Evolutionary conservation across 2,888 invertebrate genomes (phyloP).

Genomic region (Oscheius onirici): DNA sequence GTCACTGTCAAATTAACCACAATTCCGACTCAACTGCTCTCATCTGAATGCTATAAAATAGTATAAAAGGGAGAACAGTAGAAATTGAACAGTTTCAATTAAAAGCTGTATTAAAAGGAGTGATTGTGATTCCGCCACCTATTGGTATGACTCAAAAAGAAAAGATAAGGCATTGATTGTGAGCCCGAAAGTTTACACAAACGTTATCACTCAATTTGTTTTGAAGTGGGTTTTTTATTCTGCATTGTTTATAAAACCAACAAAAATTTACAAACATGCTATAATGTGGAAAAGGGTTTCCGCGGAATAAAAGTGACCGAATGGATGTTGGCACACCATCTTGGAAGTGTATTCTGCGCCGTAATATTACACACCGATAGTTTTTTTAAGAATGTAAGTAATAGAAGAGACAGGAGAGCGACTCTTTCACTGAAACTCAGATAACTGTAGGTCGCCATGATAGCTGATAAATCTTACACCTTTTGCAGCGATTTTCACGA

Average conservation of each 20-base stretch:
- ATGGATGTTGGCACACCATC: background rate
- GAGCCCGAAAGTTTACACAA: background rate
- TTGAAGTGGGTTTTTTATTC: too few species aligned
- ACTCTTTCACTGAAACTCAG: background rate
- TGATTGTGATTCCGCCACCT: background rate
- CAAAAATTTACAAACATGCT: too few species aligned
- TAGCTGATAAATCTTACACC: too few species aligned
- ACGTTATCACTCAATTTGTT: background rate
- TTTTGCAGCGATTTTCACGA: too few species aligned
- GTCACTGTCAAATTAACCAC: slow-evolving; percentile 10
- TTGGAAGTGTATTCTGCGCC: slow-evolving; percentile 18
- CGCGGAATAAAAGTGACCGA: too few species aligned
- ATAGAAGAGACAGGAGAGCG: background rate
- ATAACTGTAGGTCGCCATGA: background rate
- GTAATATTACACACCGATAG: slow-evolving; percentile 21
- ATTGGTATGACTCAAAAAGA: slow-evolving; percentile 4
- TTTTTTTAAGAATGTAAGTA: slow-evolving; percentile 8
- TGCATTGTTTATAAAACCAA: too few species aligned
- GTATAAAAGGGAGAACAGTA: background rate
- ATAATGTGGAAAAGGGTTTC: too few species aligned
- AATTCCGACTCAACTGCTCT: slow-evolving; percentile 1
- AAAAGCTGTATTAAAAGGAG: background rate
- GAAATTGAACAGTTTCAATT: background rate
- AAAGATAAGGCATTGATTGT: slow-evolving; percentile 20
- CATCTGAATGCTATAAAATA: background rate